Evolutionary conservation across 1,140 invertebrate species (phyloP).

Genomic region (fruit fly (Drosophila melanogaster)): DNA sequence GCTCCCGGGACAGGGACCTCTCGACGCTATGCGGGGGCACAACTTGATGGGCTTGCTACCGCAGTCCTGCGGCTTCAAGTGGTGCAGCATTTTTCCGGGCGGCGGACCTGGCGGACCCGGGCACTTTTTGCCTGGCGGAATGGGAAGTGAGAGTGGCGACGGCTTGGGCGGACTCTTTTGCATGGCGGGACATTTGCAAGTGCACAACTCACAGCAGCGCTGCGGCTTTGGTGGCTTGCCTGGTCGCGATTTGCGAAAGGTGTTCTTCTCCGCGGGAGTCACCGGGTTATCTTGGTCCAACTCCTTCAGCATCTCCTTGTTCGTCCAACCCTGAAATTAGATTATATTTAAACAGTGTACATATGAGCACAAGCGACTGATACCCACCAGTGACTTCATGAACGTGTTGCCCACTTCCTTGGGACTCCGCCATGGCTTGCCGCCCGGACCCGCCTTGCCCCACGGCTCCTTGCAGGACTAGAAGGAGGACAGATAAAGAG

Average conservation of each 20-base stretch:
- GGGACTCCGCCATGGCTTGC: constrained; percentile 87
- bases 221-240: constrained; percentile 55
- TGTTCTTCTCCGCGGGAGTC: constrained; percentile 76
- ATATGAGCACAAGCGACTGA: too few relatives aligned
- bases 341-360: not conserved
- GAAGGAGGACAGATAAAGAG: constrained; percentile 3
- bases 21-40: constrained; percentile 50
- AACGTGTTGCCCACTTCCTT: constrained; percentile 86
- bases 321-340: constrained; percentile 73
- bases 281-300: constrained; percentile 82
- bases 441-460: constrained; percentile 87
- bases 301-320: constrained; percentile 81
- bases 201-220: constrained; percentile 76
- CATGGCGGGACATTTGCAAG: constrained; percentile 71
- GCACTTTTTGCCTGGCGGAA: constrained; percentile 31
- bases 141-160: constrained; percentile 7
- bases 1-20: constrained; percentile 53
- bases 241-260: constrained; percentile 66
- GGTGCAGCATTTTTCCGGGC: constrained; percentile 33
- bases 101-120: constrained; percentile 25
- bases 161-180: constrained; percentile 43
- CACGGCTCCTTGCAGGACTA: constrained; percentile 82
- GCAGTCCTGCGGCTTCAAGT: constrained; percentile 59
- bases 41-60: constrained; percentile 51
- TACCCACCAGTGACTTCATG: constrained; percentile 87